phyloP scores from a whole-genome alignment of 2,797 vertebrate genomes.

The Cyprinodon diabolis region DNA sequence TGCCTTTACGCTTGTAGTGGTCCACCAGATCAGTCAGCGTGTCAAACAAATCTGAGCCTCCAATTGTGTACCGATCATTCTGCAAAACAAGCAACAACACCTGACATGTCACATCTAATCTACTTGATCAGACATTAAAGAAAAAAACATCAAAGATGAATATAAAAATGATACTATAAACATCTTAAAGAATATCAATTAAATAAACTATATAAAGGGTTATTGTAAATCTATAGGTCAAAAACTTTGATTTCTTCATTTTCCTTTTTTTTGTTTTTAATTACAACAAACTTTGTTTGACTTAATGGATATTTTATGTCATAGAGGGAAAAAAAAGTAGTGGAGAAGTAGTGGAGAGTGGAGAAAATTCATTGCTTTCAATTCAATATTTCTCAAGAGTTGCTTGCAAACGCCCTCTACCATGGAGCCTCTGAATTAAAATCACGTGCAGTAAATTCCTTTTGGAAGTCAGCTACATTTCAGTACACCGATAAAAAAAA shows the following conservation, averaged over 20 bases:
- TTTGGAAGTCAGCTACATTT: too few species aligned
- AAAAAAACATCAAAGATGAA: background rate
- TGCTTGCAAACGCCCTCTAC: background rate
- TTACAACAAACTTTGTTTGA: background rate
- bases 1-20: conserved; percentile 88
- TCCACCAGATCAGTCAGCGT: conserved; percentile 92
- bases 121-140: background rate
- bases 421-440: background rate
- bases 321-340: background rate
- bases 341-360: background rate
- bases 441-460: background rate
- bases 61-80: conserved; percentile 90
- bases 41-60: conserved; percentile 87
- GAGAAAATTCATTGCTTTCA: background rate
- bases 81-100: conserved; percentile 53
- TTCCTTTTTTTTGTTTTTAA: background rate
- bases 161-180: background rate
- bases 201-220: background rate
- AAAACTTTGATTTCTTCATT: background rate
- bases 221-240: background rate
- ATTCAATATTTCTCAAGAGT: background rate
- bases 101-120: background rate
- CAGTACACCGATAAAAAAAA: background rate
- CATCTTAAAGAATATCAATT: background rate
- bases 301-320: background rate